Percentiles rank a stretch among this genome's conserved stretches.
Conservation (phyloP, 2,888 invertebrate species). For the Ashinkailepas kermadecensis region DNA sequence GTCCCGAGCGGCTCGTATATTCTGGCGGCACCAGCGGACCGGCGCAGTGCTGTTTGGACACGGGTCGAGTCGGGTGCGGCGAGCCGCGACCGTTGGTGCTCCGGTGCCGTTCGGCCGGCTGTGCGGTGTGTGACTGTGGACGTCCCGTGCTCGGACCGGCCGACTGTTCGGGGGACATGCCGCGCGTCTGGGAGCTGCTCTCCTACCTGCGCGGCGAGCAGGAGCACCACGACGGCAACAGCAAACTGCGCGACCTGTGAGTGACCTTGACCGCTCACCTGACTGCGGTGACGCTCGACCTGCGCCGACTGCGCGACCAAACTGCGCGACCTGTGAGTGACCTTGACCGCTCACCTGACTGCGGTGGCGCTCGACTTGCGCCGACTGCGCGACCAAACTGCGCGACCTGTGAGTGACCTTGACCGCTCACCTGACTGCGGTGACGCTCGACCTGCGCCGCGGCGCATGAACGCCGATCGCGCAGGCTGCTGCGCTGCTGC, state of each 20-base stretch:
- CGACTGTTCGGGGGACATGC: neutral
- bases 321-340: neutral
- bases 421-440: too few relatives aligned
- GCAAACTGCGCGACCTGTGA: neutral
- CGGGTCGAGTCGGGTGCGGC: neutral
- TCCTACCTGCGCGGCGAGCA: neutral
- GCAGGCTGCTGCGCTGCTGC: too few relatives aligned
- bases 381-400: too few relatives aligned
- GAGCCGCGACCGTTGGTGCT: neutral
- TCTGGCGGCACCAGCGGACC: neutral
- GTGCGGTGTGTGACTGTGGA: too few relatives aligned
- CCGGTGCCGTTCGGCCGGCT: neutral
- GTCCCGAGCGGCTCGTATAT: neutral
- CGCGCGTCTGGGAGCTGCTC: constrained; percentile 3
- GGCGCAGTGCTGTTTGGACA: neutral
- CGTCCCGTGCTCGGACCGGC: neutral
- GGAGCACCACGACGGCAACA: neutral
- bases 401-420: neutral
- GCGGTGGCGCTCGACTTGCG: too few relatives aligned
- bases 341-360: too few relatives aligned
- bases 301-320: too few relatives aligned
- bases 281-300: too few relatives aligned
- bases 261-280: neutral
- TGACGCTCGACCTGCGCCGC: too few relatives aligned
- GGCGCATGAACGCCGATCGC: too few relatives aligned